Evolutionary conservation across 1,140 invertebrate species (phyloP).

Genomic region (Lordiphosa mommai): DNA sequence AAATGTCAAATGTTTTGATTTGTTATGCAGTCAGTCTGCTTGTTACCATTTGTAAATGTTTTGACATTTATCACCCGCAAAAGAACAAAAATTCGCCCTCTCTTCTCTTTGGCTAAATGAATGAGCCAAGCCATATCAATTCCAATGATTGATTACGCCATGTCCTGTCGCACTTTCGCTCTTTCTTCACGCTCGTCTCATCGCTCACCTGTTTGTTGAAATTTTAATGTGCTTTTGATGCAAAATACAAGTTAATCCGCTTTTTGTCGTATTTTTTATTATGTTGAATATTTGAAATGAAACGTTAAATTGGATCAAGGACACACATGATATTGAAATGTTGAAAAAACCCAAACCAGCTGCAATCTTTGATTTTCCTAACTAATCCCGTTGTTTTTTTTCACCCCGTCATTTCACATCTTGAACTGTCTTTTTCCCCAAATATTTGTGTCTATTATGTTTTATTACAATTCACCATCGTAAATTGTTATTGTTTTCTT

Average conservation of each 20-base stretch:
- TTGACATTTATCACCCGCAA: conserved; percentile 56
- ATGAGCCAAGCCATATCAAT: conserved; percentile 15
- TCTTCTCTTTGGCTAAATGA: not conserved
- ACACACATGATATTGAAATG: no score
- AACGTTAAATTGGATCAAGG: no score
- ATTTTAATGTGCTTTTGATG: conserved; percentile 61
- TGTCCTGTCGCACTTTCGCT: not conserved
- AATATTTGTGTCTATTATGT: no score
- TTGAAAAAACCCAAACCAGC: no score
- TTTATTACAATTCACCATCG: no score
- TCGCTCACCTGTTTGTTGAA: conserved; percentile 20
- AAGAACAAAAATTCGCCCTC: conserved; percentile 26
- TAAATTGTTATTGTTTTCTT: no score
- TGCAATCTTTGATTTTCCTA: no score
- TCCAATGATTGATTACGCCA: conserved; percentile 52
- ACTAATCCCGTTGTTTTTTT: no score
- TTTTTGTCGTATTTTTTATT: conserved; percentile 53
- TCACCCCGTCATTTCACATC: no score
- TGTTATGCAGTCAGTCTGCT: conserved; percentile 40
- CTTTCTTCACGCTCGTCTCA: conserved; percentile 11
- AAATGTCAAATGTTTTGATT: conserved; percentile 56
- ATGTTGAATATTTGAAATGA: conserved; percentile 42
- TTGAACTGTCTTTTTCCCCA: no score
- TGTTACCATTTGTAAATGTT: conserved; percentile 31
- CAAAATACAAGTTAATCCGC: conserved; percentile 43